These are phyloP conservation scores for Capitulum mitella DNA, from an alignment of 2,888 invertebrate genomes.

Conservation along the genomic window DNA sequence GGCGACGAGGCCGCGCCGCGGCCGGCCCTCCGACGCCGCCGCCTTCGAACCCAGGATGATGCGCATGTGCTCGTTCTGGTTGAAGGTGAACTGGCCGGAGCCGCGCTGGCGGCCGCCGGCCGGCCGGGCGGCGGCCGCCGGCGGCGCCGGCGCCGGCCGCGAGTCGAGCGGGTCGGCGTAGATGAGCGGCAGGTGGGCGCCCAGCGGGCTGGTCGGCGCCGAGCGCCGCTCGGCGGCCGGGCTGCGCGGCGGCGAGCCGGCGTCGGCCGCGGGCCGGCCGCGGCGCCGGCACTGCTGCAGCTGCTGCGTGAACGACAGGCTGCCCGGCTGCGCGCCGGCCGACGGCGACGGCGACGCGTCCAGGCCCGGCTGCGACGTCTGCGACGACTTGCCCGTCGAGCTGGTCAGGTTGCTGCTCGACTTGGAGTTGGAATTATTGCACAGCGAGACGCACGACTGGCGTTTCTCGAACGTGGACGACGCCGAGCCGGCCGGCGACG, in stretches of 20 bases:
- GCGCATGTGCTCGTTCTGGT: slow-evolving; percentile 37
- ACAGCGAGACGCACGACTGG: slow-evolving; percentile 44
- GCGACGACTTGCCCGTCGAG: slow-evolving; percentile 44
- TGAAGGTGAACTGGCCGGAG: slow-evolving; percentile 35
- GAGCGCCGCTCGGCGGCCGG: slow-evolving; percentile 42
- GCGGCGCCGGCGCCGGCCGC: slow-evolving; percentile 36
- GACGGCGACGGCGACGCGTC: slow-evolving; percentile 32
- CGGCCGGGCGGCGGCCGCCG: slow-evolving; percentile 26
- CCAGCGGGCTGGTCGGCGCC: slow-evolving; percentile 44
- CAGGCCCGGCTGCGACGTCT: slow-evolving; percentile 30
- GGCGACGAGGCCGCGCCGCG: background rate
- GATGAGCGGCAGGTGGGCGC: slow-evolving; percentile 45
- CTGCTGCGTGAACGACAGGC: slow-evolving; percentile 46
- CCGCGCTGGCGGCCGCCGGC: slow-evolving; percentile 32
- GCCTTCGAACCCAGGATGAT: slow-evolving; percentile 36
- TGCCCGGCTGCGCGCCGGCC: slow-evolving; percentile 32
- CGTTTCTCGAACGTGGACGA: slow-evolving; percentile 44
- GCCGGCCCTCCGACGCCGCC: slow-evolving; percentile 33
- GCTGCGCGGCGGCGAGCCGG: slow-evolving; percentile 45
- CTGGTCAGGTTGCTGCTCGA: slow-evolving; percentile 44
- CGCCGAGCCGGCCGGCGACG: slow-evolving; percentile 40
- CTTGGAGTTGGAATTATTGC: slow-evolving; percentile 44
- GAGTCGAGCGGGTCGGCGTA: slow-evolving; percentile 44
- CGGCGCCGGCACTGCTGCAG: slow-evolving; percentile 46
- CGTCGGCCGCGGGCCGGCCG: slow-evolving; percentile 44